Evolutionary conservation across 2,888 invertebrate genomes (phyloP), one percentile per base, ranked within the genome.

Genomic region (Villa cingulata): DNA sequence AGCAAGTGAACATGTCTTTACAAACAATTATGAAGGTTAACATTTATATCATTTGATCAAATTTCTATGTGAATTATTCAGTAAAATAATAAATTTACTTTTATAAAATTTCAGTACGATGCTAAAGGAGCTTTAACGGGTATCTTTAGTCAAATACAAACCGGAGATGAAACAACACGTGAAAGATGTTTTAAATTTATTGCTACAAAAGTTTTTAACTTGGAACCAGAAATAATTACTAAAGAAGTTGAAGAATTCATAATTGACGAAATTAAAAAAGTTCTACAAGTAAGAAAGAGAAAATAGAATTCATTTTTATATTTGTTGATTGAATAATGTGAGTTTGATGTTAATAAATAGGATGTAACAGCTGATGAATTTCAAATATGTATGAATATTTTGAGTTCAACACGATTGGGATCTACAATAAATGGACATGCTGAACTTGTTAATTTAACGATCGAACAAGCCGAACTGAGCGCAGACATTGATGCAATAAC

Each of bases 321-420:
- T 23, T 23, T 23, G 23, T 23, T 4, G 23, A 23, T 6, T 23
- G 23, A 23, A 23, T 6, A 23, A 6, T 23, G 7, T 23, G 7
- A 23, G 4, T 23, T 23, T 23, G 23, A 23, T 10, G 18, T 18
- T 15, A 6, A 16, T 16, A 9, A 38, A 38, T 61, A 88, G 81
- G 89, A 90, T 74, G 86, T 90, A 27, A 87, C 85, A 15, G 88
- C 89, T 32, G 88, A 89, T 56, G 95, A 96, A 70, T 94, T 95
- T 71, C 82, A 88, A 58, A 77, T 81, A 52, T 80, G 95, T 50
- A 88, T 96, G 84, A 83, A 83, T 41, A 77, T 92, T 55, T 72
- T 96, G 56, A 80, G 83, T 27, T 78, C 81, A 69, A 83, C 94
- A 12, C 81, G 83, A 64, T 74, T 87, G 41, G 85, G 88, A 43